Evolutionary conservation across 64 coral and sea anemone genomes (phyloP).

Genomic region (Stichodactyla mertensii): DNA sequence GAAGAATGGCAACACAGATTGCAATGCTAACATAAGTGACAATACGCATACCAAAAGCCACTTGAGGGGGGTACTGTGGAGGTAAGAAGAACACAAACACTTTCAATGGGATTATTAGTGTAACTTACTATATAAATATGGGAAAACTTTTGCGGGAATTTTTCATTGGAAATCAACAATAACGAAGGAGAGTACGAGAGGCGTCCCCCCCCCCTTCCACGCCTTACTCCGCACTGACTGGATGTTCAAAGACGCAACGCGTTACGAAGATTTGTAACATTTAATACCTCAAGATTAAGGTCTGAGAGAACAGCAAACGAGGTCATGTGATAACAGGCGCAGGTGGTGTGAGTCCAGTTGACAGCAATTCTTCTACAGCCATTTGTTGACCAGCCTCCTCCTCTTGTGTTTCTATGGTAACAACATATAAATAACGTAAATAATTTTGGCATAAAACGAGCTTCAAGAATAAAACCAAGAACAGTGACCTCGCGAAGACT

Average conservation of each 20-base stretch:
- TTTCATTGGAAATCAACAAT: too few species aligned
- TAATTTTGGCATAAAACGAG: too few species aligned
- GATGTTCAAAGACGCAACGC: background rate
- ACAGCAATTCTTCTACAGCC: conserved; percentile 52
- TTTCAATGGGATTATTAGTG: background rate
- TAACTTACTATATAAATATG: too few species aligned
- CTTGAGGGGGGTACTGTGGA: conserved; percentile 52
- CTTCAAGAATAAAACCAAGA: too few species aligned
- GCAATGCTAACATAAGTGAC: conserved; percentile 85
- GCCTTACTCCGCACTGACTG: background rate
- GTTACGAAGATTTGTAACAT: background rate
- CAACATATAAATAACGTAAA: background rate
- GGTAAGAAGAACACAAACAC: background rate
- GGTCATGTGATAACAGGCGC: conserved; percentile 82
- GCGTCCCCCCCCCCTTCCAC: background rate
- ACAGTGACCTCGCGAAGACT: too few species aligned
- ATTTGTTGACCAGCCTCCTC: conserved; percentile 91
- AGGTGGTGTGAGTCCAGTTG: conserved; percentile 66
- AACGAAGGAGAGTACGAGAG: too few species aligned
- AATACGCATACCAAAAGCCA: conserved; percentile 70
- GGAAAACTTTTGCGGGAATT: too few species aligned
- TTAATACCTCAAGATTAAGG: conserved; percentile 75
- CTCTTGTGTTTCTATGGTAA: conserved; percentile 47
- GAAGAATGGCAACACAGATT: conserved; percentile 63
- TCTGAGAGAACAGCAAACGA: conserved; percentile 96